Base-by-base conservation (phyloP, 2,888 invertebrate species). In the Caenorhabditis uteleia region DNA sequence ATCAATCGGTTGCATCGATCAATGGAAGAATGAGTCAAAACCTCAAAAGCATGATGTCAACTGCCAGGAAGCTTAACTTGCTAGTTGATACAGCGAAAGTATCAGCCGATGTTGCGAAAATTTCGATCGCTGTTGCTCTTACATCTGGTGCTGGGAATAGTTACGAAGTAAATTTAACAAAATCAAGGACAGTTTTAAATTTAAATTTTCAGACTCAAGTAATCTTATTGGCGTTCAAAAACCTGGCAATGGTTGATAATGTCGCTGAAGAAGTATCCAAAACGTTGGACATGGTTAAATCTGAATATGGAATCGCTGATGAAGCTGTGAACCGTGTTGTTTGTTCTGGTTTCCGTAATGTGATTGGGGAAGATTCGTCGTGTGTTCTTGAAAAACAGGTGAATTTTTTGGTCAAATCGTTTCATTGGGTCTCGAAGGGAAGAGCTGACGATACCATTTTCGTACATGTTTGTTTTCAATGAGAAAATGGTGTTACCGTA, bases 91-190 rank as follows among this genome's bases (percentile, higher is more conserved):
- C 49, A 29, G 53, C 49, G 20, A 51, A 55, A 34, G 25, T 65
- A 39, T 49, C 49, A 0, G 4, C 39, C 3, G 46, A 56, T 6
- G 31, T 53, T n/a, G 48, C 60, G 16, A 27, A 54, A 20, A 40
- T 55, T 14, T 53, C 60, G 3, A 49, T 72, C 26, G 46, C 60
- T 2, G 72, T 56, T 14, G 64, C 60, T 4, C 44, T 72, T 25
- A 47, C 62, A 23, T 56, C 42, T 6, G 66, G 51, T 21, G 48
- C 46, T 20, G 64, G 62, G 18, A 58, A 57, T 38, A 54, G 44
- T 21, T 64, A 64, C 44, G 68, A 72, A 33, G n/a, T n/a, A n/a
- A n/a, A n/a, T n/a, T n/a, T n/a, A n/a, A n/a, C n/a, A n/a, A n/a
- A n/a, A n/a, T n/a, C n/a, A n/a, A n/a, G n/a, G n/a, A n/a, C n/a